Evolutionary conservation across 1,140 invertebrate genomes (phyloP).

Genomic region (Drosophila parvula): DNA sequence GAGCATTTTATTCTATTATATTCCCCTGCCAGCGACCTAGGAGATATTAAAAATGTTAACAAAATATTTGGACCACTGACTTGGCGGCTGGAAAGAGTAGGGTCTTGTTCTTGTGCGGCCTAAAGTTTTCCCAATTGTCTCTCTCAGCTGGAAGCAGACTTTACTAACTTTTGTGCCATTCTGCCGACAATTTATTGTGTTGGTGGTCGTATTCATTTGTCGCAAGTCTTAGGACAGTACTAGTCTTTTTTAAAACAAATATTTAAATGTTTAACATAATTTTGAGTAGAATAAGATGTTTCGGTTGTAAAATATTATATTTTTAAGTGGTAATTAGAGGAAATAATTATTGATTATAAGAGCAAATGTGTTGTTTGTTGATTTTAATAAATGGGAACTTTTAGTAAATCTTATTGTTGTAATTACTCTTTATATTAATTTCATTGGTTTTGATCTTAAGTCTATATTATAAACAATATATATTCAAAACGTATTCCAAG

Average conservation of each 20-base stretch:
- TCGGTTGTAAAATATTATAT: neutral
- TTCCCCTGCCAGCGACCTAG: slow-evolving; percentile 11
- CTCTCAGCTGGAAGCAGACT: slow-evolving; percentile 35
- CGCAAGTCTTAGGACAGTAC: no score
- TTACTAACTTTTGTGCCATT: slow-evolving; percentile 27
- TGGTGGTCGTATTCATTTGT: neutral
- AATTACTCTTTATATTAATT: neutral
- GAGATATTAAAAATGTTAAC: slow-evolving; percentile 49
- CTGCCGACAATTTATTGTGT: slow-evolving; percentile 11
- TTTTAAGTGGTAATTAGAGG: neutral
- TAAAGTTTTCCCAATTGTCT: slow-evolving; percentile 38
- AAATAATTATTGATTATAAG: neutral
- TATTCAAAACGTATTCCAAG: no score
- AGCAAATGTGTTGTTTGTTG: no score
- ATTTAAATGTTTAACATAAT: neutral
- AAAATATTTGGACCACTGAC: slow-evolving; percentile 41
- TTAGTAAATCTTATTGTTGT: no score
- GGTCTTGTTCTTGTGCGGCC: neutral
- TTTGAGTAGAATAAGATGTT: no score
- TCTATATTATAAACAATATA: no score
- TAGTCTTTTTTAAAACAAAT: no score
- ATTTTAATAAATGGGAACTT: no score
- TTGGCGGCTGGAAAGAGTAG: neutral
- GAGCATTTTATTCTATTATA: neutral
- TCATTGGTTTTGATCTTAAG: no score